Percentiles rank a stretch among this genome's conserved stretches.
These are phyloP conservation scores for Cheilinus undulatus DNA, from an alignment of 2,113 vertebrate genomes.

Conservation along the genomic window DNA sequence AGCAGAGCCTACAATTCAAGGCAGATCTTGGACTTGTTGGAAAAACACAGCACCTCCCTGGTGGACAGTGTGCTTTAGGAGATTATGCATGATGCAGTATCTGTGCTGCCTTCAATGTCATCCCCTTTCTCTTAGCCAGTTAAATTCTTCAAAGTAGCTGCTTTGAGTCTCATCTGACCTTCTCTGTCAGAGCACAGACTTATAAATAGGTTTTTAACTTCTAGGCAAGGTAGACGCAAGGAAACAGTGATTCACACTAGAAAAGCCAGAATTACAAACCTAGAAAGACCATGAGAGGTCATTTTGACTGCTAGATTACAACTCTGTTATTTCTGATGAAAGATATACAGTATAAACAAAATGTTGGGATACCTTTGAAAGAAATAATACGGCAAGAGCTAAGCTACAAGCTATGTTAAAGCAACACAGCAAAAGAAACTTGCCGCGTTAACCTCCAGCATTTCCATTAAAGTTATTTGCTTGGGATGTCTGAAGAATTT, in stretches of 20 bases:
- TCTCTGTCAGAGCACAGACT: constrained; percentile 8
- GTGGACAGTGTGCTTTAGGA: constrained; percentile 18
- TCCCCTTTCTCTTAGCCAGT: constrained; percentile 22
- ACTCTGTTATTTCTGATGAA: too few relatives aligned
- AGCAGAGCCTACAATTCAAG: constrained; percentile 30
- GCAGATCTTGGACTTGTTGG: constrained; percentile 8
- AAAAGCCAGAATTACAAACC: too few relatives aligned
- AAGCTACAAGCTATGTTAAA: too few relatives aligned
- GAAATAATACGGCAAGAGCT: too few relatives aligned
- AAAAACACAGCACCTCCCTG: constrained; percentile 21
- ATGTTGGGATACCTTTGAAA: too few relatives aligned
- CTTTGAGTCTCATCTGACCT: constrained; percentile 29
- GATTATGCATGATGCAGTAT: constrained; percentile 54
- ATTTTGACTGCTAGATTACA: too few relatives aligned
- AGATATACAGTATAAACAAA: too few relatives aligned
- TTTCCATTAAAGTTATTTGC: too few relatives aligned
- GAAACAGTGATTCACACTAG: not conserved
- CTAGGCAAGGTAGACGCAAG: not conserved
- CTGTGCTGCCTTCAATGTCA: constrained; percentile 30
- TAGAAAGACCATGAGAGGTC: too few relatives aligned
- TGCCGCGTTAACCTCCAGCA: too few relatives aligned
- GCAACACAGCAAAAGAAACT: too few relatives aligned
- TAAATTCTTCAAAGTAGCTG: constrained; percentile 20
- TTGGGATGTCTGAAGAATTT: too few relatives aligned
- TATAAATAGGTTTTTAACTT: not conserved